Conservation (phyloP, 2,113 vertebrate genomes). For the Bostrychus sinensis region DNA sequence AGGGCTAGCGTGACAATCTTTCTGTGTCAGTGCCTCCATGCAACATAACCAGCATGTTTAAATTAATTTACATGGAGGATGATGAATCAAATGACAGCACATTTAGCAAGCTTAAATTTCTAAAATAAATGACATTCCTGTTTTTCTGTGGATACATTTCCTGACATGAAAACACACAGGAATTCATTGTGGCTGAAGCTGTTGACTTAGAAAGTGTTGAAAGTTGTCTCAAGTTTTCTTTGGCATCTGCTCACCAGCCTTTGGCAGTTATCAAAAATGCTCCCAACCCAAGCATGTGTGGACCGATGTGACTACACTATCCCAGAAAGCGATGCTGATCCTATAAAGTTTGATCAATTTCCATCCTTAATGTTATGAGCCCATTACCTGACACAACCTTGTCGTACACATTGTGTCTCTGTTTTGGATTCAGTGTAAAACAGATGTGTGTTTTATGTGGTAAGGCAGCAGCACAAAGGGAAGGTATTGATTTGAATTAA, state of each 20-base stretch:
- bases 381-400: constrained; percentile 36
- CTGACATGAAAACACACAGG: constrained; percentile 54
- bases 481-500: constrained; percentile 44
- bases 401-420: constrained; percentile 15
- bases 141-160: constrained; percentile 28
- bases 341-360: constrained; percentile 26
- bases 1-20: neutral
- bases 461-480: constrained; percentile 33
- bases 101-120: constrained; percentile 16
- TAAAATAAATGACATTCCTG: constrained; percentile 13
- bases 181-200: constrained; percentile 50
- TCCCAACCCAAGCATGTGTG: constrained; percentile 46
- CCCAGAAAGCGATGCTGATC: constrained; percentile 15
- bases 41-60: neutral
- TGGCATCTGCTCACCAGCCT: constrained; percentile 50
- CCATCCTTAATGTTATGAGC: constrained; percentile 1
- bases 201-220: constrained; percentile 57
- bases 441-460: constrained; percentile 36
- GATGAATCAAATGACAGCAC: neutral
- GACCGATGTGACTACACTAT: constrained; percentile 35
- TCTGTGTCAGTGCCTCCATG: constrained; percentile 14
- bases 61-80: neutral
- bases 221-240: constrained; percentile 51
- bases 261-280: constrained; percentile 35
- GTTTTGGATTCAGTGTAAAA: constrained; percentile 22